Evolutionary conservation across 2,113 vertebrate species (phyloP), one percentile per base, ranked within the genome.

Genomic region (Tenrec ecaudatus): DNA sequence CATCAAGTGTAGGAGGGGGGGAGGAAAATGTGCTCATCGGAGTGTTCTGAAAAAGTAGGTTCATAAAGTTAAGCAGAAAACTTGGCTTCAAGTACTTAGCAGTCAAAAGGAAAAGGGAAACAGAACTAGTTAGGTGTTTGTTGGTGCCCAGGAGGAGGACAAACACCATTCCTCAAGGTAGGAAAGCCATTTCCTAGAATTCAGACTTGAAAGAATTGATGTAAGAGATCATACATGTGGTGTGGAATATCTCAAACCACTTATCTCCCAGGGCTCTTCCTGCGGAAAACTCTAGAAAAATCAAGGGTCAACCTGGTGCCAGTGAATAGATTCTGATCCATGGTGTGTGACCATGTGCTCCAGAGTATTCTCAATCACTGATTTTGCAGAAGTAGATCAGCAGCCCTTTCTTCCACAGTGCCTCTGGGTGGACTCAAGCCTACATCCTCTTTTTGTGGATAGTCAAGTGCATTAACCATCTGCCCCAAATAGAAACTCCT

Each of bases 151-250:
- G 3, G 6, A 89, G 76, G 64, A 96, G 90, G 95, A 53, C 9
- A 96, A 92, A 86, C 73, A 87, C 82, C 60, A 77, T 87, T 95
- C 89, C 93, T 95, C 82, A n/a, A 76, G 93, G 96, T 87, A 96
- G 92, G 84, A 43, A 93, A 94, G 88, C 64, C 22, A 89, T 96
- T 97, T 97, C 96, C 96, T 94, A 93, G 94, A 97, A 97, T 95
- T 95, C 87, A 95, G 84, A 86, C 66, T 62, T 91, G 75, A 10
- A 95, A 91, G 83, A 76, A 95, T 79, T 89, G 89, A 38, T 93
- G 57, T 47, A 86, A 71, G 36, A 91, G 89, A 75, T 82, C 47
- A 43, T 77, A 69, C 91, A 75, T 23, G 62, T 71, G 43, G 29
- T 31, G 16, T 60, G 68, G 62, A 85, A 69, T 20, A 38, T 14